Base-by-base conservation (phyloP, 2,113 vertebrate genomes). In the Peromyscus polionotus region DNA sequence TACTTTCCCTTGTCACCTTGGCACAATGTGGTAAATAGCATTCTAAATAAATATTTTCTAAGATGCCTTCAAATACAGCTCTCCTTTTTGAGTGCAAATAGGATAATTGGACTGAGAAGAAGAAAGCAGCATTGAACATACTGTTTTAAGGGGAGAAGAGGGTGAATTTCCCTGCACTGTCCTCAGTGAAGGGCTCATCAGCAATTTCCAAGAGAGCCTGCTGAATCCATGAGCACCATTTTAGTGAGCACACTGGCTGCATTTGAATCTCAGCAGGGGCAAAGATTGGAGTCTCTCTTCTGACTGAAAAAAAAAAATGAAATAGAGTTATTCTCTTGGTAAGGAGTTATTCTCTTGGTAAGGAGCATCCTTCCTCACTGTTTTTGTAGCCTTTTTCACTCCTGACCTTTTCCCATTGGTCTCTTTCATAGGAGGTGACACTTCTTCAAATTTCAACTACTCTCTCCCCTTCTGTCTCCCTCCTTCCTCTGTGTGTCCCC, bases 21-120 rank as follows among this genome's bases (percentile, higher is more conserved):
- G 81, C 94, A 96, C 31, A 90, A 28, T 33, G 63, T 85, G 95
- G 97, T 97, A 98, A 98, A 98, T 96, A 98, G 93, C 83, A 76
- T 96, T 98, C 61, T 97, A 98, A 98, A 98, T 98, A 98, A 98
- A 98, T 98, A 98, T 96, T 98, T 97, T 91, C 95, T 96, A 97
- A 95, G 94, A 94, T 96, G 97, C 97, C 98, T 98, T 24, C 90
- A 98, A 97, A 94, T 97, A 97, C 98, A 97, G 97, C 97, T 97
- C 97, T 97, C 96, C 90, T 97, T 98, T 86, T 98, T 97, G 97
- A 98, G 98, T 88, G 89, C 97, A 98, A 98, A 98, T 97, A 97
- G 97, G 97, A 98, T 98, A 98, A 98, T 98, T 98, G 97, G 95
- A 93, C 96, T 95, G 91, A 96, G 91, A 97, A 96, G 84, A 93